Evolutionary conservation across 2,113 vertebrate genomes (phyloP).

Genomic region (Passer domesticus): DNA sequence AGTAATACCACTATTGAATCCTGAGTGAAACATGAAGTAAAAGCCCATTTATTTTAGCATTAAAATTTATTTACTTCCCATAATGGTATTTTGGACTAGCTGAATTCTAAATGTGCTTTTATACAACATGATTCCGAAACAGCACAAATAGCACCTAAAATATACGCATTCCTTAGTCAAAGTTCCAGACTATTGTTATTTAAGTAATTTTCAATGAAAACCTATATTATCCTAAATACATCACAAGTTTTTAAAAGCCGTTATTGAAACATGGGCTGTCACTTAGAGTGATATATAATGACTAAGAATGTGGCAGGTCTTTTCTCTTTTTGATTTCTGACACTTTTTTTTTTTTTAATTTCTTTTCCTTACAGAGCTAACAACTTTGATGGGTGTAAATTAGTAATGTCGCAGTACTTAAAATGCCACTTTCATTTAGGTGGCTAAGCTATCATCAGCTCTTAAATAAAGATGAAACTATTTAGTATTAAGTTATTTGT

Average conservation of each 20-base stretch:
- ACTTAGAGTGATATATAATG: not conserved
- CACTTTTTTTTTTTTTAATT: not conserved
- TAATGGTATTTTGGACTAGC: not conserved
- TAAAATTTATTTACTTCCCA: not conserved
- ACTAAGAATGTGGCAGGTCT: not conserved
- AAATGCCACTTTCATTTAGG: not conserved
- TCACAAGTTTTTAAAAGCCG: not conserved
- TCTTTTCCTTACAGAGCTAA: not conserved
- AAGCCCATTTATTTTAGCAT: not conserved
- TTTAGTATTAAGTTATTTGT: not conserved
- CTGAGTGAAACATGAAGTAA: not conserved
- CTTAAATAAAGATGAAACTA: not conserved
- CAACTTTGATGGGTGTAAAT: not conserved
- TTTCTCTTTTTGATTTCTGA: not conserved
- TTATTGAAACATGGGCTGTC: not conserved
- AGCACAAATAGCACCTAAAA: not conserved
- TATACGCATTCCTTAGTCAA: not conserved
- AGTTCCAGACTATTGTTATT: not conserved
- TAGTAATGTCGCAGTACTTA: not conserved
- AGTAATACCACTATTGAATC: not conserved
- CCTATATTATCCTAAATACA: not conserved
- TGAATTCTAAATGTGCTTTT: not conserved
- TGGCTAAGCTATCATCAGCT: not conserved
- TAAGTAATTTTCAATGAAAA: not conserved
- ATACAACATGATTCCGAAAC: not conserved